Percentiles rank a stretch among this genome's conserved stretches.
Conservation (phyloP, 2,113 vertebrate species). For the Amphiprion ocellaris region DNA sequence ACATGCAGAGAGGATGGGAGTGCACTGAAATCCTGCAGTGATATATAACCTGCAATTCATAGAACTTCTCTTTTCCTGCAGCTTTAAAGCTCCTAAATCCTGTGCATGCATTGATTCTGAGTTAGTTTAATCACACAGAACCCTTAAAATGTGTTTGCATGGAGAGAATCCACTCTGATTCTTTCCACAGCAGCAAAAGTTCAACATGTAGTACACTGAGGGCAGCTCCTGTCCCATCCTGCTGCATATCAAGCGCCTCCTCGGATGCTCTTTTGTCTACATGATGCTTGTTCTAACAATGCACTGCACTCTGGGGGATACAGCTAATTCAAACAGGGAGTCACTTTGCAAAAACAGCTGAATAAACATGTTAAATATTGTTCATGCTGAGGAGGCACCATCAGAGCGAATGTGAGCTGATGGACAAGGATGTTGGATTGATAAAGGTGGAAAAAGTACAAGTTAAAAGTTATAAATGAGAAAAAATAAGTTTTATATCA, state of each 20-base stretch:
- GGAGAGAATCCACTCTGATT: no score
- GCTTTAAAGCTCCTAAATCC: no score
- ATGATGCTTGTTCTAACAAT: conserved; percentile 34
- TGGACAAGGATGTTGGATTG: neutral
- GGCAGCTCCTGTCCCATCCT: conserved; percentile 7
- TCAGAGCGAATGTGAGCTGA: conserved; percentile 8
- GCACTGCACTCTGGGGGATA: conserved; percentile 6
- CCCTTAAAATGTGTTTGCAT: no score
- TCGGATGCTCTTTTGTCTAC: conserved; percentile 58
- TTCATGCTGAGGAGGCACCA: neutral
- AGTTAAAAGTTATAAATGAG: neutral
- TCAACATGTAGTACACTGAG: conserved; percentile 19
- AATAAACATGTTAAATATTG: conserved; percentile 38
- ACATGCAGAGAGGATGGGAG: neutral
- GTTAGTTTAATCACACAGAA: no score
- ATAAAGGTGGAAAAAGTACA: conserved; percentile 8
- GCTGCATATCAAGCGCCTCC: conserved; percentile 18
- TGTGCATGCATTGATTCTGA: no score
- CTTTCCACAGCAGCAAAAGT: conserved; percentile 5
- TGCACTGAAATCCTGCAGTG: neutral
- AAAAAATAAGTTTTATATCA: neutral
- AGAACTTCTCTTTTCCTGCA: no score
- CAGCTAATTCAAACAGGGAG: conserved; percentile 50
- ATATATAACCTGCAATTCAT: no score
- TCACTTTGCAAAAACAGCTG: conserved; percentile 51